Conservation (phyloP, 2,888 invertebrate species). For the Branchipolynoe longqiensis region DNA sequence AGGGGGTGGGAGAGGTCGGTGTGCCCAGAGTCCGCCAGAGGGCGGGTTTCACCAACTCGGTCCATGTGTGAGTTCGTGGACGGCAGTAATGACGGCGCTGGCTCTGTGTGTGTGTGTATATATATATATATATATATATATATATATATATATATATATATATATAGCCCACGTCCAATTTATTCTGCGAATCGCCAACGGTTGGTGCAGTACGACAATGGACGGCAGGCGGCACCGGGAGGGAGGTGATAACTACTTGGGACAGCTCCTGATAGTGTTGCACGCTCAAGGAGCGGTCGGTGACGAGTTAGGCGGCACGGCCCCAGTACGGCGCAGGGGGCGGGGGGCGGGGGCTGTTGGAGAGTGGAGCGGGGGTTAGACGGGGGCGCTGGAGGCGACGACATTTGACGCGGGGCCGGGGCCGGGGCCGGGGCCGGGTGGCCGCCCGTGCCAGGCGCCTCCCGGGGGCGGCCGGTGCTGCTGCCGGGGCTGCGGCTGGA, state of each 20-base stretch:
- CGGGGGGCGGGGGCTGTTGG: neutral
- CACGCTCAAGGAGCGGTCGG: no score
- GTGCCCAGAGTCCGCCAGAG: neutral
- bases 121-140: neutral
- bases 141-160: neutral
- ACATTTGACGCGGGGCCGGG: conserved; percentile 39
- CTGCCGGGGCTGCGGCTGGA: neutral
- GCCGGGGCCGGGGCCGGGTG: neutral
- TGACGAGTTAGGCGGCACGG: neutral
- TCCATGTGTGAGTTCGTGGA: neutral
- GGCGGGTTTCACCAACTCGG: neutral
- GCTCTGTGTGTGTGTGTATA: neutral
- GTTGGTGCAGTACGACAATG: no score
- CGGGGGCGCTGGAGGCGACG: conserved; percentile 11
- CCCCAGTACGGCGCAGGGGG: neutral
- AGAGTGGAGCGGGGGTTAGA: neutral
- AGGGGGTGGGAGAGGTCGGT: neutral
- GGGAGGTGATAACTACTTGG: neutral
- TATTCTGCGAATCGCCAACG: neutral
- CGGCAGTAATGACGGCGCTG: neutral
- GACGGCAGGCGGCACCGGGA: neutral
- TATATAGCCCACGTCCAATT: neutral
- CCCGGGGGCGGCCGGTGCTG: neutral
- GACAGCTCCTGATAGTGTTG: no score
- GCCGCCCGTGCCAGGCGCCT: conserved; percentile 25